Conservation (phyloP, 2,888 invertebrate genomes). For the Cryptops parisi region DNA sequence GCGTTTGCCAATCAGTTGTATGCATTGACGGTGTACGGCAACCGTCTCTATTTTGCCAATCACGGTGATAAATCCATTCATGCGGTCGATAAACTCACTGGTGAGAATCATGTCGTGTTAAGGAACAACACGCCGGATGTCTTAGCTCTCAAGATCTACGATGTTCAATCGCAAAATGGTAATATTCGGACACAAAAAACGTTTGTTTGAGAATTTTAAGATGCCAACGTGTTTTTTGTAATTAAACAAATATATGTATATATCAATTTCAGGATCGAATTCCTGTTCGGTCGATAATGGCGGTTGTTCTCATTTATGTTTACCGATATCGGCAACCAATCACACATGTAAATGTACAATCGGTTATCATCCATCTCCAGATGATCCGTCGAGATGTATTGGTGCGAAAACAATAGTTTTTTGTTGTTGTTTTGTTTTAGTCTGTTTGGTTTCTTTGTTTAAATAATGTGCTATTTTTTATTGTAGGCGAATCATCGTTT, state of each 20-base stretch:
- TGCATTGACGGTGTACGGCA: constrained; percentile 51
- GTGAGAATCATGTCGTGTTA: constrained; percentile 37
- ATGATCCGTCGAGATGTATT: constrained; percentile 40
- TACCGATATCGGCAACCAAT: constrained; percentile 43
- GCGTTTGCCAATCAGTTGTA: constrained; percentile 35
- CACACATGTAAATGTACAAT: constrained; percentile 59
- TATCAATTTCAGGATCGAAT: constrained; percentile 39
- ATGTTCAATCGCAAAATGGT: constrained; percentile 44
- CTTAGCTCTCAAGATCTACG: constrained; percentile 41
- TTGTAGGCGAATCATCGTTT: constrained; percentile 48
- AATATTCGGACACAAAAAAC: too few relatives aligned
- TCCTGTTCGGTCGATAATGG: constrained; percentile 40
- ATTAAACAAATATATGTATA: too few relatives aligned
- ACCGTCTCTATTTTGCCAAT: constrained; percentile 52
- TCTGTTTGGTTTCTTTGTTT: not conserved
- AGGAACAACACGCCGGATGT: constrained; percentile 41
- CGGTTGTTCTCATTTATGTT: constrained; percentile 57
- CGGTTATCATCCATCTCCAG: constrained; percentile 45
- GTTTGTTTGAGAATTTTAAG: constrained; percentile 1
- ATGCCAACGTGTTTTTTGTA: too few relatives aligned
- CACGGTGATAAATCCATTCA: constrained; percentile 46
- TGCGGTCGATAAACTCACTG: constrained; percentile 44
- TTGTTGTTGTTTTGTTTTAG: not conserved
- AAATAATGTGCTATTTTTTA: too few relatives aligned
- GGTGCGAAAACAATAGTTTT: constrained; percentile 27